A percentile compares a stretch with the other conserved stretches of the same genome.
Conservation (phyloP, 2,113 vertebrate species). For the Mobula hypostoma region DNA sequence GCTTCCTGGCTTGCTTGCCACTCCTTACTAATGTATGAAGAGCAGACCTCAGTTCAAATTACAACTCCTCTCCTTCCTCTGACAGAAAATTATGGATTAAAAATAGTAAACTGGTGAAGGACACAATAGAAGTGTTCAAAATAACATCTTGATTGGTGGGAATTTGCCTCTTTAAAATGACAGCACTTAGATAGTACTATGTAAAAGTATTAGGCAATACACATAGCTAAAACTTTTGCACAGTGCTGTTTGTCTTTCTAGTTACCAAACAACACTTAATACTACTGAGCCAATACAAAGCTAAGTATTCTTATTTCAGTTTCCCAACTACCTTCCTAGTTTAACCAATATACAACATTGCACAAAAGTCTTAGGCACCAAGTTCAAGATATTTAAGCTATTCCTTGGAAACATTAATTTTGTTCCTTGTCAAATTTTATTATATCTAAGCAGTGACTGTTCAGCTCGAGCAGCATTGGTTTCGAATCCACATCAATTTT, state of each 20-base stretch:
- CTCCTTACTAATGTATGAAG: not conserved
- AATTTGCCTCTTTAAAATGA: not conserved
- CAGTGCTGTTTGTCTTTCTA: too few species aligned
- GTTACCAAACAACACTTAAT: too few species aligned
- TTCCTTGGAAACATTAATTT: not conserved
- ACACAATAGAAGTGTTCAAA: not conserved
- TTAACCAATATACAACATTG: too few species aligned
- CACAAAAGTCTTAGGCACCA: not conserved
- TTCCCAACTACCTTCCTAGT: too few species aligned
- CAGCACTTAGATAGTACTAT: not conserved
- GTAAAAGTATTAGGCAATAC: too few species aligned
- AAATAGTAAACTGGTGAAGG: too few species aligned
- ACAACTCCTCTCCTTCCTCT: not conserved
- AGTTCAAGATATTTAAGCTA: not conserved
- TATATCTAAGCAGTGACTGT: not conserved
- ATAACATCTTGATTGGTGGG: not conserved
- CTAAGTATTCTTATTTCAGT: too few species aligned
- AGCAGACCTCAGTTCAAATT: not conserved
- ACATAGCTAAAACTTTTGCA: too few species aligned
- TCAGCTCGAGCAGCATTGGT: not conserved
- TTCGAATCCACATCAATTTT: not conserved
- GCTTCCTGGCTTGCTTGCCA: not conserved
- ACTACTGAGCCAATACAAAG: too few species aligned
- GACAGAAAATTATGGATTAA: not conserved
- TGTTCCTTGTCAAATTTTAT: not conserved